Evolutionary conservation across 1,140 invertebrate species (phyloP).

Genomic region (Metaphire vulgaris): DNA sequence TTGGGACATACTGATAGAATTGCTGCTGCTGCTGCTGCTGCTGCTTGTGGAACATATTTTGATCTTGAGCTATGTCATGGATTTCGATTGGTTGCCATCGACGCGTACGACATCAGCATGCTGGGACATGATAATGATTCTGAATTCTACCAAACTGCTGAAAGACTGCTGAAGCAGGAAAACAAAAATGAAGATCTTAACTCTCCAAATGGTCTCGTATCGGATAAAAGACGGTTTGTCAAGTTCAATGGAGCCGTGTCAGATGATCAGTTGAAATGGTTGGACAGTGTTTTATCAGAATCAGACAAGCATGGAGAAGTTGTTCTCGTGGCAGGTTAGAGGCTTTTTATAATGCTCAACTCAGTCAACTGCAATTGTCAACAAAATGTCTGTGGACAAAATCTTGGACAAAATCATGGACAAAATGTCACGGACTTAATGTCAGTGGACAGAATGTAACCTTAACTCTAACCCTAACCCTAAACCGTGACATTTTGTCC

Average conservation of each 20-base stretch:
- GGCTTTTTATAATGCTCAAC: too few relatives aligned
- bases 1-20: too few relatives aligned
- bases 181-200: constrained; percentile 44
- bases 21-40: neutral
- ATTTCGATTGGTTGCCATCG: constrained; percentile 44
- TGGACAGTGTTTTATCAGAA: constrained; percentile 31
- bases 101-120: constrained; percentile 48
- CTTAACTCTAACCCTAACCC: too few relatives aligned
- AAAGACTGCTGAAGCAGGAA: constrained; percentile 16
- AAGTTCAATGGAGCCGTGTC: constrained; percentile 47
- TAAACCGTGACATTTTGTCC: too few relatives aligned
- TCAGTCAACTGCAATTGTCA: too few relatives aligned
- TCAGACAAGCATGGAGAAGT: constrained; percentile 7
- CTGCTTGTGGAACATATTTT: constrained; percentile 37
- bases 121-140: constrained; percentile 36
- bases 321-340: constrained; percentile 5
- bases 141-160: constrained; percentile 33
- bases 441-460: too few relatives aligned
- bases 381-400: too few relatives aligned
- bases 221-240: constrained; percentile 39
- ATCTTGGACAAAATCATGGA: too few relatives aligned
- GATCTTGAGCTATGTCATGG: constrained; percentile 35
- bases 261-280: constrained; percentile 44
- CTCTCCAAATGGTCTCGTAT: constrained; percentile 39
- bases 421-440: too few relatives aligned